Percentiles rank a stretch among this genome's conserved stretches.
These are phyloP conservation scores for Xylocopa sonorina DNA, from an alignment of 1,140 invertebrate species.

Conservation along the genomic window DNA sequence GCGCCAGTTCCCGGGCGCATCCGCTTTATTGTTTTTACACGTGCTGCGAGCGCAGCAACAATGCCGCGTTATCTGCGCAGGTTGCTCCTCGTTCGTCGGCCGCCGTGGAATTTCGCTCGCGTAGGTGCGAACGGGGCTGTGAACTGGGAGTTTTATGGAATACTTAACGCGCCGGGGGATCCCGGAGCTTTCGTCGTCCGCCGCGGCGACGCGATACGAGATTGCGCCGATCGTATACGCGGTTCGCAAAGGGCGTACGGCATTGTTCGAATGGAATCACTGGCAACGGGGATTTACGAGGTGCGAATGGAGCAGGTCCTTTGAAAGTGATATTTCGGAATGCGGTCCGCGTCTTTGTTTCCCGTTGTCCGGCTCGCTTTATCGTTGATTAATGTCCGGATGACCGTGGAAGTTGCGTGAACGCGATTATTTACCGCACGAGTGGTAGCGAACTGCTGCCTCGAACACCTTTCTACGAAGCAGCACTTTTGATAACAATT, in stretches of 20 bases:
- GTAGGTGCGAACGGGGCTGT: constrained; percentile 31
- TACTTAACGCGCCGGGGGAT: constrained; percentile 44
- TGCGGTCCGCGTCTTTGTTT: constrained; percentile 19
- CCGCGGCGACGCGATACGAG: constrained; percentile 42
- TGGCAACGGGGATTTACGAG: constrained; percentile 14
- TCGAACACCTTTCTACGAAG: not conserved
- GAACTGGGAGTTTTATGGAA: constrained; percentile 34
- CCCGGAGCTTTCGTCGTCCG: constrained; percentile 35
- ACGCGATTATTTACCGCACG: not conserved
- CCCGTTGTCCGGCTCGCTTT: not conserved
- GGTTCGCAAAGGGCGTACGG: constrained; percentile 21
- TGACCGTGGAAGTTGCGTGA: too few relatives aligned
- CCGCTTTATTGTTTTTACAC: constrained; percentile 57
- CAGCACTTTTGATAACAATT: too few relatives aligned
- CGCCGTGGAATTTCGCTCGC: constrained; percentile 21
- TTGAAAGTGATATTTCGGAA: constrained; percentile 19
- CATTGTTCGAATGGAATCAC: constrained; percentile 14
- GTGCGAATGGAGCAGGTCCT: constrained; percentile 27
- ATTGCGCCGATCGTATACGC: constrained; percentile 21
- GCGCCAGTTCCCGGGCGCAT: constrained; percentile 4
- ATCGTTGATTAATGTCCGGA: not conserved
- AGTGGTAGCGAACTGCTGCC: too few relatives aligned
- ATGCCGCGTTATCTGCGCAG: constrained; percentile 34
- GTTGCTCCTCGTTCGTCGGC: constrained; percentile 1
- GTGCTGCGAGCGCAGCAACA: constrained; percentile 37